These are phyloP conservation scores for Lasaia peninsularis DNA, from an alignment of 1,140 invertebrate species.

Conservation along the genomic window DNA sequence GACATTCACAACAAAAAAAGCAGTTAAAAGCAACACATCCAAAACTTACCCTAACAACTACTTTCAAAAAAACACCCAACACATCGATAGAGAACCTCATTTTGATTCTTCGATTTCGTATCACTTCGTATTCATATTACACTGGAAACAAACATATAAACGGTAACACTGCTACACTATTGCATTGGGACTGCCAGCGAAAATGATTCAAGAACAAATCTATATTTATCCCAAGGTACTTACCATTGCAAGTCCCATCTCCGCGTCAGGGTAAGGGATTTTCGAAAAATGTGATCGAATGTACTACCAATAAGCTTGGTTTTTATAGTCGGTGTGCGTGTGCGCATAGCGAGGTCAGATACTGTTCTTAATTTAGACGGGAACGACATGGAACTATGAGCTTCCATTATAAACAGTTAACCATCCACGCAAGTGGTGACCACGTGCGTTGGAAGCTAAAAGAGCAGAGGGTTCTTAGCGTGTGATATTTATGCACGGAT, in stretches of 20 bases:
- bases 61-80: constrained; percentile 6
- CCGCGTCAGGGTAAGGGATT: background rate
- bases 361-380: constrained; percentile 8
- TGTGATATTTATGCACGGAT: constrained; percentile 4
- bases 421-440: background rate
- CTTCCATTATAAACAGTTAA: constrained; percentile 4
- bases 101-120: constrained; percentile 9
- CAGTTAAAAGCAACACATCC: too few relatives aligned
- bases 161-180: constrained; percentile 2
- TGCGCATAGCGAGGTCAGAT: constrained; percentile 6
- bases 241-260: constrained; percentile 4
- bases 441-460: constrained; percentile 4
- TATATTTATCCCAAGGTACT: constrained; percentile 2
- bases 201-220: constrained; percentile 8
- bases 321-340: constrained; percentile 6
- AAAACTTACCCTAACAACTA: constrained; percentile 9
- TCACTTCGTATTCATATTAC: constrained; percentile 10
- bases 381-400: constrained; percentile 9
- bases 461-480: background rate
- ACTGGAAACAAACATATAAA: constrained; percentile 6
- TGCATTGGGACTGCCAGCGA: constrained; percentile 2
- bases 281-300: background rate
- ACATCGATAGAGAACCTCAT: constrained; percentile 7
- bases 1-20: too few relatives aligned
- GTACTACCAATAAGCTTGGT: background rate